These are phyloP conservation scores for Pteronotus mesoamericanus DNA, from an alignment of 2,797 vertebrate genomes.

Conservation along the genomic window DNA sequence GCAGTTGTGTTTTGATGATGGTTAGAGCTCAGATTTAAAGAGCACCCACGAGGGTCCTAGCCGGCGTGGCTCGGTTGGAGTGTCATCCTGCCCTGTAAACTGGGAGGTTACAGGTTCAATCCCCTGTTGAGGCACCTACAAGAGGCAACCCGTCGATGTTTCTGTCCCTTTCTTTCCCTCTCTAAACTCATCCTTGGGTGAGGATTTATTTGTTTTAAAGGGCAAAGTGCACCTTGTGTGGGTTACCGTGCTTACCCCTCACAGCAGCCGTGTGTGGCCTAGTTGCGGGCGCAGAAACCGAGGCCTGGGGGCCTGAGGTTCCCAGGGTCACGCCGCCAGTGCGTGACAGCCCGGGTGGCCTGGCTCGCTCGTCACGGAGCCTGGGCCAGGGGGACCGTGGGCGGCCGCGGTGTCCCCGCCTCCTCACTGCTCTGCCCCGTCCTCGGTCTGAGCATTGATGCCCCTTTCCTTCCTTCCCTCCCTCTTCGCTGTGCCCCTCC, in stretches of 20 bases:
- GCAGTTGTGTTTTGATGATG: fast-evolving
- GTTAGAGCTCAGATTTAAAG: not conserved
- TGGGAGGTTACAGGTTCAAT: too few species aligned
- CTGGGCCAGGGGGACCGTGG: fast-evolving
- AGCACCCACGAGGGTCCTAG: fast-evolving
- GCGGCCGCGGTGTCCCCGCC: fast-evolving
- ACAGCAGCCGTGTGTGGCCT: not conserved
- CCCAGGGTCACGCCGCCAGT: fast-evolving
- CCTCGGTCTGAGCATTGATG: not conserved
- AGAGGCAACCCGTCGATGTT: too few species aligned
- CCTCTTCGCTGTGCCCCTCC: not conserved
- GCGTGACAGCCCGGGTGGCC: fast-evolving
- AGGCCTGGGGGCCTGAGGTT: not conserved
- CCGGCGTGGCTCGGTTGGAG: too few species aligned
- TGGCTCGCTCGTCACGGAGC: fast-evolving
- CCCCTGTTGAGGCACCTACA: too few species aligned
- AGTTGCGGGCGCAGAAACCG: not conserved
- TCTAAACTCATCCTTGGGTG: too few species aligned
- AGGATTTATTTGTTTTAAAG: too few species aligned
- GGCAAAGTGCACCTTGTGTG: too few species aligned
- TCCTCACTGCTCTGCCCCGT: not conserved
- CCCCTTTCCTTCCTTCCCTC: not conserved
- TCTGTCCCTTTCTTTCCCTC: too few species aligned
- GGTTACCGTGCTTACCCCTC: not conserved
- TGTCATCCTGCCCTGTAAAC: too few species aligned